Evolutionary conservation across 2,888 invertebrate genomes (phyloP).

Genomic region (Drymonia ruficornis): DNA sequence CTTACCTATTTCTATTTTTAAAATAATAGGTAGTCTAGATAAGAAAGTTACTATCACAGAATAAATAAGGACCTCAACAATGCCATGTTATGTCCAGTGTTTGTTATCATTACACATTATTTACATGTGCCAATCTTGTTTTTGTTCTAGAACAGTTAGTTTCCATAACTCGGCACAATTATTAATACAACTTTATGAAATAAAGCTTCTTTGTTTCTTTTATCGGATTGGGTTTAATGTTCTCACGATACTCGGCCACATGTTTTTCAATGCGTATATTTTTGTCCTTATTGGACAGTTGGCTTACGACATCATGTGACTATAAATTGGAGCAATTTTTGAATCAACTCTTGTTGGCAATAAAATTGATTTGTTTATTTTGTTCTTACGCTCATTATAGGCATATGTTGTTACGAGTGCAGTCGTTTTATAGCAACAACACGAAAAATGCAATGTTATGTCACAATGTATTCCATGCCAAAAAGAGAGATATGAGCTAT

Average conservation of each 20-base stretch:
- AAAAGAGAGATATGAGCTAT: too few relatives aligned
- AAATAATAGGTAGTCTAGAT: not conserved
- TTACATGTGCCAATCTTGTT: slow-evolving; percentile 1
- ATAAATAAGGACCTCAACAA: not conserved
- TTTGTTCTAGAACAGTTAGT: slow-evolving; percentile 5
- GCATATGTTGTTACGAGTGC: slow-evolving; percentile 38
- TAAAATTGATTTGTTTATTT: slow-evolving; percentile 75
- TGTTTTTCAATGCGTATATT: slow-evolving; percentile 76
- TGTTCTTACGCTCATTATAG: slow-evolving; percentile 49
- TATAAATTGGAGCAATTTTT: slow-evolving; percentile 76
- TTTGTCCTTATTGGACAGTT: slow-evolving; percentile 65
- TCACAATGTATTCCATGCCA: slow-evolving; percentile 19
- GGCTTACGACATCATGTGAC: slow-evolving; percentile 64
- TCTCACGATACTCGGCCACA: slow-evolving; percentile 78
- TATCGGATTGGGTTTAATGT: slow-evolving; percentile 66
- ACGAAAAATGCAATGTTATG: slow-evolving; percentile 17
- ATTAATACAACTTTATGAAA: slow-evolving; percentile 35
- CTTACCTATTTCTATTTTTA: not conserved
- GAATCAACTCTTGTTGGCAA: slow-evolving; percentile 69
- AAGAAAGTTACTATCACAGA: not conserved
- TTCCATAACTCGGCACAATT: slow-evolving; percentile 13
- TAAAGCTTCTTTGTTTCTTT: slow-evolving; percentile 59
- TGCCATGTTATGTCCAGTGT: not conserved
- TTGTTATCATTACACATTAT: slow-evolving; percentile 1
- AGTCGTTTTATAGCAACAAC: slow-evolving; percentile 18